Conservation (phyloP, 1,140 invertebrate genomes). For the Eufriesea mexicana region DNA sequence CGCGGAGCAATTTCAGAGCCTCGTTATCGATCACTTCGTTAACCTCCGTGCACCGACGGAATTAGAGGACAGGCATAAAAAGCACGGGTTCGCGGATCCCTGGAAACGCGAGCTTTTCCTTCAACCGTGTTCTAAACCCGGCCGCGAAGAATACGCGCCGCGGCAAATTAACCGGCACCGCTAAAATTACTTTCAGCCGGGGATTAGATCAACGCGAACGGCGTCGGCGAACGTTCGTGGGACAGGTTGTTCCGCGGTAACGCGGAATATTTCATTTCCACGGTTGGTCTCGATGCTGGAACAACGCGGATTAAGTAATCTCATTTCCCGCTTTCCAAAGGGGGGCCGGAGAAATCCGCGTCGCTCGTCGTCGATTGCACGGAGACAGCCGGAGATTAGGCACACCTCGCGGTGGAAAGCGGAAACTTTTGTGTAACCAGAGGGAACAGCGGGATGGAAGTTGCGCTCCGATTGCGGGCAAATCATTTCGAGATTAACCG, state of each 20-base stretch:
- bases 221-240: background rate
- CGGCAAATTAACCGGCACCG: conserved; percentile 21
- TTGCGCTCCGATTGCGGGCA: conserved; percentile 31
- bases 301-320: conserved; percentile 76
- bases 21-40: conserved; percentile 14
- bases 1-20: background rate
- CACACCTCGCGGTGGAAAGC: conserved; percentile 22
- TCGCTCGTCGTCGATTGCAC: conserved; percentile 30
- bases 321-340: conserved; percentile 69
- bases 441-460: conserved; percentile 31
- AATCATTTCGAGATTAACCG: conserved; percentile 59
- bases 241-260: conserved; percentile 38
- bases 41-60: background rate
- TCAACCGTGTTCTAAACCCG: background rate
- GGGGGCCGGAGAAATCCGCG: conserved; percentile 23
- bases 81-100: background rate
- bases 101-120: background rate
- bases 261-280: conserved; percentile 74
- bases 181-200: conserved; percentile 33
- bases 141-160: background rate
- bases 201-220: conserved; percentile 31
- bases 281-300: conserved; percentile 71
- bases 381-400: conserved; percentile 12
- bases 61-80: background rate
- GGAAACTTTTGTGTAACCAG: conserved; percentile 41